Evolutionary conservation across 2,888 invertebrate genomes (phyloP).

Genomic region (Neoitamus cyanurus): DNA sequence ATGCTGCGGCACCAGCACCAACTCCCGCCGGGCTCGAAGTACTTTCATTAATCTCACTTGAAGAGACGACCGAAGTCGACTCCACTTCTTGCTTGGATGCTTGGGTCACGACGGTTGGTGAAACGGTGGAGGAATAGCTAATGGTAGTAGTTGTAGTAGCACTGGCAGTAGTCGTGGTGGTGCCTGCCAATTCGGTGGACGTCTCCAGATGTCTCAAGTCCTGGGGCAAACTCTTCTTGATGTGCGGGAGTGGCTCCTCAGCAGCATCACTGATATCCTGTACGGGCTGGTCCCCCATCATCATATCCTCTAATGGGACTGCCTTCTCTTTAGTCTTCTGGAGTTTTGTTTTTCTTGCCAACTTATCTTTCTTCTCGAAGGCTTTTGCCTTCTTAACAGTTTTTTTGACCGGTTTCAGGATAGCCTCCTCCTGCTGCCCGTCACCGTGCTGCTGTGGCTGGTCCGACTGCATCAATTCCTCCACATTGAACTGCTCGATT

Average conservation of each 20-base stretch:
- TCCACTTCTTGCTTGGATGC: not conserved
- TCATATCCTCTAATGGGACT: conserved; percentile 59
- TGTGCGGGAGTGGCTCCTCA: conserved; percentile 59
- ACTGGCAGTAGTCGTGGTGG: conserved; percentile 46
- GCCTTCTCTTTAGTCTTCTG: conserved; percentile 50
- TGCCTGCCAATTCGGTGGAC: conserved; percentile 28
- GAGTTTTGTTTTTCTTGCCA: conserved; percentile 49
- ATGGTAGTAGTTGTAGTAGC: conserved; percentile 17
- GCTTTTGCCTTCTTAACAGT: conserved; percentile 60
- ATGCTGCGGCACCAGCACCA: not conserved
- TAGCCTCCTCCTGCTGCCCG: not conserved
- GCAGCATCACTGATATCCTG: conserved; percentile 55
- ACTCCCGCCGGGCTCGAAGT: not conserved
- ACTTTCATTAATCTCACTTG: conserved; percentile 37
- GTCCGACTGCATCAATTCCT: conserved; percentile 64
- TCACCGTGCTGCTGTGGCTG: conserved; percentile 53
- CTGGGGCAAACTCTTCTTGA: conserved; percentile 61
- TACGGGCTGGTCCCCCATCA: conserved; percentile 65
- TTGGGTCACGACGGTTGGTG: not conserved
- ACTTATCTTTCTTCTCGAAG: conserved; percentile 58
- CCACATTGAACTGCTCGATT: conserved; percentile 62
- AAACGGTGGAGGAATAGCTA: not conserved
- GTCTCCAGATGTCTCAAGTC: conserved; percentile 57
- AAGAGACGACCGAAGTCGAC: not conserved
- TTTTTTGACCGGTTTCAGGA: conserved; percentile 52